Evolutionary conservation across 2,797 vertebrate genomes (phyloP).

Genomic region (Myotis myotis): DNA sequence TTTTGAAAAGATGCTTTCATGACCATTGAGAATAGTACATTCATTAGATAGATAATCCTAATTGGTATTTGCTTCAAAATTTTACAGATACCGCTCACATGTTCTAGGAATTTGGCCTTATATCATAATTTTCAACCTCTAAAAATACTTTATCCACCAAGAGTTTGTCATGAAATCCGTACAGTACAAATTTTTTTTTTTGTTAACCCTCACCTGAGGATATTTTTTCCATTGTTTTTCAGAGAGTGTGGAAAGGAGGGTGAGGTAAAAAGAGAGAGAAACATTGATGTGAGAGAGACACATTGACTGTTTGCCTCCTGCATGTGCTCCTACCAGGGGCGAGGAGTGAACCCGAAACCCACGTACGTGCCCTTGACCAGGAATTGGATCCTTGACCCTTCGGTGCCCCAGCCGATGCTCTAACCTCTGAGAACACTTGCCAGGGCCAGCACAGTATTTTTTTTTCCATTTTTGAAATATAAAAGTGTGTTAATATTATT

Average conservation of each 20-base stretch:
- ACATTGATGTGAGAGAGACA: too few relatives aligned
- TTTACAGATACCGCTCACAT: neutral
- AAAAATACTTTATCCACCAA: slow-evolving; percentile 1
- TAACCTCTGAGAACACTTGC: too few relatives aligned
- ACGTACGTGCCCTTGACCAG: too few relatives aligned
- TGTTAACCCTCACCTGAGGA: too few relatives aligned
- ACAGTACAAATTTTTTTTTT: neutral
- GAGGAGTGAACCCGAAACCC: too few relatives aligned
- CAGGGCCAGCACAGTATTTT: neutral
- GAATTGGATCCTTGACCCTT: too few relatives aligned
- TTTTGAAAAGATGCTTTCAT: slow-evolving; percentile 41
- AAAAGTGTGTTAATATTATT: neutral
- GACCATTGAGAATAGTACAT: neutral
- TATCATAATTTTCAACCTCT: slow-evolving; percentile 29
- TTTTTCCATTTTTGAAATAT: slow-evolving; percentile 27
- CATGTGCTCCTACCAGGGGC: too few relatives aligned
- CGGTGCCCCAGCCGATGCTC: too few relatives aligned
- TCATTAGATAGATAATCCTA: neutral
- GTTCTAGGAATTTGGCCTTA: neutral
- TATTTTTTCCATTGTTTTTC: too few relatives aligned
- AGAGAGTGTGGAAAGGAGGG: too few relatives aligned
- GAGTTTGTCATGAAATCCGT: neutral
- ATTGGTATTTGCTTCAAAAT: slow-evolving; percentile 26
- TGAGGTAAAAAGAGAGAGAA: too few relatives aligned
- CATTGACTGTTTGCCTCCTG: too few relatives aligned